Base-by-base conservation (phyloP, 1,140 invertebrate species). In the Fopius arisanus region DNA sequence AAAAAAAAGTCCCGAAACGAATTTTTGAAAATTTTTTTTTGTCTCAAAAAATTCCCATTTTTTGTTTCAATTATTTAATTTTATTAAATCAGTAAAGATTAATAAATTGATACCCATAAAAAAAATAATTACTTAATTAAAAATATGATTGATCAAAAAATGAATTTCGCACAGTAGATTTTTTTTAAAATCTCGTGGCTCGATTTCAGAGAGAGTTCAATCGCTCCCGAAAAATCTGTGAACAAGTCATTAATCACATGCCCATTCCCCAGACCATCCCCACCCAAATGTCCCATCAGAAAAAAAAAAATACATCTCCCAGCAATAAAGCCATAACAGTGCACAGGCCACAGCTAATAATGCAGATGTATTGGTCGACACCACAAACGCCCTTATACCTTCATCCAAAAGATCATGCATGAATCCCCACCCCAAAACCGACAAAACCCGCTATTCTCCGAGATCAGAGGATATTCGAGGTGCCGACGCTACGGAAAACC, bases 241-340 rank as follows among this genome's bases (percentile, higher is more conserved):
- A 48, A 77, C 66, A 73, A 54, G 76, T 83, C 83, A 82, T 87
- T 87, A 86, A 86, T 87, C 84, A 87, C 48, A 31, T 79, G 74
- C 77, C 76, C 76, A 75, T 77, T 81, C 81, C 80, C 78, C 77
- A 76, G 70, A 5, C 43, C n/a, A 48, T 48, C 54, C 40, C 40
- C 26, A 65, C 28, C 26, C 2, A n/a, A 65, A 19, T 16, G 12
- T 23, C 43, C 23, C 29, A 66, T 70, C 31, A 1, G 2, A 5
- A 14, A 37, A 12, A 19, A 48, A 48, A 48, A 48, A 16, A 48
- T n/a, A 12, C 16, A 16, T 69, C 26, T 43, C 48, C 40, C 29
- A 41, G 77, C 79, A 83, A 86, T 87, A 85, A 86, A 86, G 79
- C 78, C 77, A 75, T 83, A 81, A 79, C 79, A 72, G 73, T 77